Evolutionary conservation across 1,140 invertebrate genomes (phyloP).

Genomic region (Yoshiicerus persimilis): DNA sequence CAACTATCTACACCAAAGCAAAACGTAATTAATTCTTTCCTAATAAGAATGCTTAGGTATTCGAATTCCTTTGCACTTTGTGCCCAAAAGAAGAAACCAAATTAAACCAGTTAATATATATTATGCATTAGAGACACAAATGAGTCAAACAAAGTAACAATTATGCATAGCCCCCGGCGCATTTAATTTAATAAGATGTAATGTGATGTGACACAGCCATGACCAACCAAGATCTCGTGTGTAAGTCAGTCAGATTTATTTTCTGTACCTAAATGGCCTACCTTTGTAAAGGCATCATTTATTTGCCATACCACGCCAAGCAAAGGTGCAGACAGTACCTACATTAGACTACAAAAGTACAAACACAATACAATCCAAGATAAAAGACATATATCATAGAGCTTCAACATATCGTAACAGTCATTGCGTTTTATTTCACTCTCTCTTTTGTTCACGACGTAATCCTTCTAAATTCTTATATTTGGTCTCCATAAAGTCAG

Average conservation of each 20-base stretch:
- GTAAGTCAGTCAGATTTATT: background rate
- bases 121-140: background rate
- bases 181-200: background rate
- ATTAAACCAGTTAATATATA: too few species aligned
- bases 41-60: too few species aligned
- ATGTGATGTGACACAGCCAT: background rate
- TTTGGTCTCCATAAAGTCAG: background rate
- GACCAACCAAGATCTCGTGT: background rate
- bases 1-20: too few species aligned
- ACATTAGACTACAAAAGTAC: background rate
- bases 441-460: conserved; percentile 15
- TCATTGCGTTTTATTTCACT: conserved; percentile 9
- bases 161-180: background rate
- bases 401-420: background rate
- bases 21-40: too few species aligned
- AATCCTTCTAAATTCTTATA: background rate
- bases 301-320: background rate
- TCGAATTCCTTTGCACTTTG: too few species aligned
- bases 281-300: background rate
- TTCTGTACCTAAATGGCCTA: background rate
- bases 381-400: background rate
- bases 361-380: background rate
- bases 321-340: background rate
- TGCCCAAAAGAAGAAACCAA: too few species aligned
- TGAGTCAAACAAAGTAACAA: background rate